Evolutionary conservation across 2,113 vertebrate genomes (phyloP).

Genomic region (Hippoglossus stenolepis): DNA sequence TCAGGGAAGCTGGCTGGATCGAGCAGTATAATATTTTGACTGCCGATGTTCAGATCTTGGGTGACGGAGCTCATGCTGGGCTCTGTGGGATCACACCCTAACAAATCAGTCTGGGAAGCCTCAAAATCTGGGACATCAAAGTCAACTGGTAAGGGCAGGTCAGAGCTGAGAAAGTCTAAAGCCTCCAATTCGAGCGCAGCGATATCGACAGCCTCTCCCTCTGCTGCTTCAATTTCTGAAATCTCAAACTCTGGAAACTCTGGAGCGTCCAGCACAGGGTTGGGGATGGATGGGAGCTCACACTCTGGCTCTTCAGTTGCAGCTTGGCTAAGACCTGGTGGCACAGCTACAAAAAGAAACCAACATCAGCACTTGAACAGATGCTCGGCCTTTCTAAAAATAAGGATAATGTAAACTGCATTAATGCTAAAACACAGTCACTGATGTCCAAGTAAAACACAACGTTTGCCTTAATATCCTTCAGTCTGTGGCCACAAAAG

Average conservation of each 20-base stretch:
- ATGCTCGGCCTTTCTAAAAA: constrained; percentile 32
- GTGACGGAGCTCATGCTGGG: neutral
- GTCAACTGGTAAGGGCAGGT: constrained; percentile 18
- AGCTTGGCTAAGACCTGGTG: constrained; percentile 26
- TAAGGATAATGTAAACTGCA: constrained; percentile 28
- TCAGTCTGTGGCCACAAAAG: constrained; percentile 1
- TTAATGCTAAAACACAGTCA: constrained; percentile 13
- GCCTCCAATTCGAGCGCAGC: constrained; percentile 62
- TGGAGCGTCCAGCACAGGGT: constrained; percentile 57
- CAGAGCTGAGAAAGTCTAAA: constrained; percentile 37
- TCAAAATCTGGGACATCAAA: neutral
- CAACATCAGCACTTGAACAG: constrained; percentile 43
- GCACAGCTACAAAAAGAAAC: constrained; percentile 46
- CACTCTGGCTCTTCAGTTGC: constrained; percentile 6
- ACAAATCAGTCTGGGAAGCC: constrained; percentile 25
- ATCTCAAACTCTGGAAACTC: constrained; percentile 76
- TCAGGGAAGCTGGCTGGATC: constrained; percentile 57
- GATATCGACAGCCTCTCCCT: constrained; percentile 58
- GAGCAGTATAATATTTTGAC: constrained; percentile 49
- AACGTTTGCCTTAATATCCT: neutral
- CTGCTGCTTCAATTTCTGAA: constrained; percentile 54
- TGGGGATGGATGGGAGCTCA: constrained; percentile 25
- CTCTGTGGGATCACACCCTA: constrained; percentile 28
- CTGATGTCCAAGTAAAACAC: constrained; percentile 26
- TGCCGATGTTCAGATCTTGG: constrained; percentile 56